phyloP scores from a whole-genome alignment of 2,113 vertebrate genomes.

The Gadus macrocephalus region DNA sequence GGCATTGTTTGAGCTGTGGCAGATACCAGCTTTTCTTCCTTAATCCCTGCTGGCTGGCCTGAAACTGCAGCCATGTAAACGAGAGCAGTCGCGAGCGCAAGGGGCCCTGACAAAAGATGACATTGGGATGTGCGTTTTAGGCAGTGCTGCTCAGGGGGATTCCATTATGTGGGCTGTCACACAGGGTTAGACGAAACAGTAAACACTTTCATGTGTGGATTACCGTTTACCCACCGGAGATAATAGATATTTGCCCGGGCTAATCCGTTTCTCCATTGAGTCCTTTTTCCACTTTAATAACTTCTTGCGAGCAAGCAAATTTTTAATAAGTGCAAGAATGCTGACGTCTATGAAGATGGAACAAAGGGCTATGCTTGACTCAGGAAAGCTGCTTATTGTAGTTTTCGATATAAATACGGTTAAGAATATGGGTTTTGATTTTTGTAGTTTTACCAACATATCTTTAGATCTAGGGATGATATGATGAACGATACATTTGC shows the following conservation, averaged over 20 bases:
- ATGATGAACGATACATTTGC: too few relatives aligned
- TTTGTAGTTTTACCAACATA: too few relatives aligned
- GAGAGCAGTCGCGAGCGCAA: not conserved
- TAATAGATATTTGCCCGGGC: conserved; percentile 75
- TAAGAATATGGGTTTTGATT: too few relatives aligned
- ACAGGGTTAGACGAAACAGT: conserved; percentile 76
- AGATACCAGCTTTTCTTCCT: conserved; percentile 64
- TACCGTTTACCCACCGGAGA: conserved; percentile 76
- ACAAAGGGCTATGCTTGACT: conserved; percentile 45
- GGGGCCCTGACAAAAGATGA: conserved; percentile 73
- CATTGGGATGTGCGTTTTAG: conserved; percentile 71
- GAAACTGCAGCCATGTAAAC: conserved; percentile 67
- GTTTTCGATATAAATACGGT: conserved; percentile 1
- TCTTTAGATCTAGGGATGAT: too few relatives aligned
- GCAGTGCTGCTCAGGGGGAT: conserved; percentile 62
- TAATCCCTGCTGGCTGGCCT: conserved; percentile 63
- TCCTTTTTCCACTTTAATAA: conserved; percentile 64
- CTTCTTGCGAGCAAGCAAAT: conserved; percentile 73
- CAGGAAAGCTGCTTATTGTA: conserved; percentile 45
- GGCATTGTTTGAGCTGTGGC: conserved; percentile 53
- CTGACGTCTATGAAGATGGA: conserved; percentile 58
- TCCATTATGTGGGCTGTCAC: conserved; percentile 79
- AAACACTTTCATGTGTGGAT: conserved; percentile 81
- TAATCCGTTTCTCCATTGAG: conserved; percentile 72
- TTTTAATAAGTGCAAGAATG: conserved; percentile 66